Evolutionary conservation across 1,140 invertebrate species (phyloP).

Genomic region (Cherax destructor): DNA sequence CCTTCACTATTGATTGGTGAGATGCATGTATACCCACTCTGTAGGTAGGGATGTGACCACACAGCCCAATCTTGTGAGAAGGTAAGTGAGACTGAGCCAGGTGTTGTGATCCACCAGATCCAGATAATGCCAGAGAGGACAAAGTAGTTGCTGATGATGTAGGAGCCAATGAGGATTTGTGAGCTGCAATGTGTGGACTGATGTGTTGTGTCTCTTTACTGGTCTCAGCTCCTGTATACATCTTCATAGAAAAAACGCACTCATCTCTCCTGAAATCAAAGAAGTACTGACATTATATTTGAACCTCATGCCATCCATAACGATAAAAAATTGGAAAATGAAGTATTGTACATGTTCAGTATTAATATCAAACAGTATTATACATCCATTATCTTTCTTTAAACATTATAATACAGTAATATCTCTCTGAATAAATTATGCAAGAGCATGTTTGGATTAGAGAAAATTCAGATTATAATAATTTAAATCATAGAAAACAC

Average conservation of each 20-base stretch:
- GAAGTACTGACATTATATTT: not conserved
- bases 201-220: conserved; percentile 64
- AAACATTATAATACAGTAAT: no score
- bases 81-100: conserved; percentile 46
- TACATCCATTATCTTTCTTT: no score
- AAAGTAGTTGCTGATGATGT: conserved; percentile 41
- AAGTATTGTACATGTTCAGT: not conserved
- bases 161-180: conserved; percentile 54
- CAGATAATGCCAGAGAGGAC: conserved; percentile 33
- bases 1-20: conserved; percentile 54
- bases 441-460: no score
- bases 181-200: conserved; percentile 59
- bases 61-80: conserved; percentile 47
- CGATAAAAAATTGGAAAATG: not conserved
- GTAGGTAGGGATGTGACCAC: conserved; percentile 48
- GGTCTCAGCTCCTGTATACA: conserved; percentile 58
- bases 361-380: no score
- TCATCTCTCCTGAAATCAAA: conserved; percentile 58
- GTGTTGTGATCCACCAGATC: conserved; percentile 28
- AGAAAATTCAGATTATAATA: no score
- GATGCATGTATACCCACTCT: conserved; percentile 49
- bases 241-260: conserved; percentile 42
- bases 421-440: no score
- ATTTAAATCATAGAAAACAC: no score
- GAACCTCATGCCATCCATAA: not conserved